Base-by-base conservation (phyloP, 2,888 invertebrate species). In the Dolichopus griseipennis region DNA sequence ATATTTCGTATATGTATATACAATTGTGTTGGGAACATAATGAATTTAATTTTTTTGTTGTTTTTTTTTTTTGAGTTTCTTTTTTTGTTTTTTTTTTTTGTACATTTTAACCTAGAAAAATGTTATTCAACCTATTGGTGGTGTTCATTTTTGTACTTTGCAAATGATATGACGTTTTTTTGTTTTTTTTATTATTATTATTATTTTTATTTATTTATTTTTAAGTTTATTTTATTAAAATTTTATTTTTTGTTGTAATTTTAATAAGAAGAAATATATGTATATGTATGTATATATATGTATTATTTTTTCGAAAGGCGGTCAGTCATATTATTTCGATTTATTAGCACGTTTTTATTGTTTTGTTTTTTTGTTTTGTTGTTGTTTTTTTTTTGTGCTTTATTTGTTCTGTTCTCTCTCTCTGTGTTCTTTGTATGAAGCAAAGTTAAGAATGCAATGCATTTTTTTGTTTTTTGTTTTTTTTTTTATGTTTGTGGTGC, bases 81-180 rank as follows among this genome's bases (percentile, higher is more conserved):
- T 12, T 52, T 18, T 7, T 52, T 18, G 9, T 18, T n/a, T 52
- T 52, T 52, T 52, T 18, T n/a, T 52, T 52, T 52, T 52, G 9
- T 52, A 52, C 18, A 52, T 52, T 52, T 63, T 27, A 63, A 63
- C 63, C 63, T 63, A 63, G 63, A 63, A 63, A 63, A 63, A 63
- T 63, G 63, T 63, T 63, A 63, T 63, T 63, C 63, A 63, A 63
- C 63, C 63, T 63, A 43, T 21, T 65, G 18, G 12, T 68, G 66
- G 69, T 43, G 65, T 69, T 68, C 65, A 61, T 65, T 67, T n/a
- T 68, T 27, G 27, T 64, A 21, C 33, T 20, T 52, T 65, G 52
- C n/a, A 52, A 52, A 52, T 52, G 15, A 52, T 52, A 52, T 52
- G 52, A 52, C 52, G 52, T 52, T 52, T 43, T 43, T 43, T 52